Conservation (phyloP, 2,888 invertebrate species). For the Acrocera orbiculus region DNA sequence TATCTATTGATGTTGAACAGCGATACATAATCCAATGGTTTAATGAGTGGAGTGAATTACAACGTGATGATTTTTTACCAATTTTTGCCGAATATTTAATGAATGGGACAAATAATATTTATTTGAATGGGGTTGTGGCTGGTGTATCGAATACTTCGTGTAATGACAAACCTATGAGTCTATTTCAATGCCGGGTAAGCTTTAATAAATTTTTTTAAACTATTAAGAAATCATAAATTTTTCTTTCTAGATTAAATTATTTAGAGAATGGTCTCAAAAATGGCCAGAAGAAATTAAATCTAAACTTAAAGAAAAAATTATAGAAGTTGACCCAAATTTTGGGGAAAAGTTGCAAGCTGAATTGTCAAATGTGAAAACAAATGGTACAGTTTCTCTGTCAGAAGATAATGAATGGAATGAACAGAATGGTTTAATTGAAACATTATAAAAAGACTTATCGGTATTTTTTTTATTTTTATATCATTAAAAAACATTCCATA, state of each 20-base stretch:
- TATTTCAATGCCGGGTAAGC: constrained; percentile 66
- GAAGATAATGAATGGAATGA: too few species aligned
- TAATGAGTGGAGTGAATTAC: constrained; percentile 74
- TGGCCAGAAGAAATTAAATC: constrained; percentile 61
- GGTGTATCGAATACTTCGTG: constrained; percentile 47
- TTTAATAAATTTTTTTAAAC: too few species aligned
- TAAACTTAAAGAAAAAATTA: constrained; percentile 47
- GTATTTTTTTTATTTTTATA: too few species aligned
- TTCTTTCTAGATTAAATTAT: constrained; percentile 50
- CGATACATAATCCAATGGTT: constrained; percentile 76
- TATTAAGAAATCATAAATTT: neutral
- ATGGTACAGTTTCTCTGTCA: constrained; percentile 3
- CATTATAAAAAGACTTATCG: too few species aligned
- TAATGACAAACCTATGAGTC: constrained; percentile 58
- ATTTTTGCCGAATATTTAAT: constrained; percentile 43
- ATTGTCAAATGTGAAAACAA: constrained; percentile 10
- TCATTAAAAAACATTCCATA: too few species aligned
- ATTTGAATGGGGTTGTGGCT: constrained; percentile 56
- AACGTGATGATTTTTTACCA: constrained; percentile 65
- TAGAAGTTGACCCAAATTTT: constrained; percentile 53
- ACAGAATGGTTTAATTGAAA: too few species aligned
- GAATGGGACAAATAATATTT: constrained; percentile 40
- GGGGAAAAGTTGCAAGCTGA: constrained; percentile 48
- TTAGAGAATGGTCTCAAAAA: constrained; percentile 65
- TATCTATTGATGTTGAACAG: constrained; percentile 54